Base-by-base conservation (phyloP, 92 coral and sea anemone species). In the Hydrozoanthus gracilis region DNA sequence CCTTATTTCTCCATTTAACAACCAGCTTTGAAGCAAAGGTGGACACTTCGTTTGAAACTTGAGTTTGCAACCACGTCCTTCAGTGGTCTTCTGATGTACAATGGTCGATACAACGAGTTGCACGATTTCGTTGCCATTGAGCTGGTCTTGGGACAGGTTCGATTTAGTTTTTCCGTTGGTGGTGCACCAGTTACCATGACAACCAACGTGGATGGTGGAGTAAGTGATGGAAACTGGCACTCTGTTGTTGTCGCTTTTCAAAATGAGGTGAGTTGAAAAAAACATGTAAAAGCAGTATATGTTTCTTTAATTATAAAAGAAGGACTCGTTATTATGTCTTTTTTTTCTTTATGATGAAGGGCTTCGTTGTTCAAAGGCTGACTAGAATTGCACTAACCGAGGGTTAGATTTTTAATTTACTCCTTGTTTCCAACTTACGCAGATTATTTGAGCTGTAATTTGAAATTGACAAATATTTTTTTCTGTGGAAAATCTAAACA, bases 171-270 rank as follows among this genome's bases (percentile, higher is more conserved):
- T 78, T 95, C 95, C 0, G 88, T 94, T 54, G 98, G 94, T 47
- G 87, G 87, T 12, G 88, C 79, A 0, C 75, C 90, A 14, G 91
- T 91, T 54, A 82, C 83, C n/a, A 92, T 96, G 62, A 70, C 79
- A 17, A 86, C 99, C 67, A 65, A 88, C 70, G 61, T 91, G 15
- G 93, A 88, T 8, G 94, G 95, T 20, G 95, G 98, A 67, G 91
- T 96, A 45, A 92, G 89, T 48, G 98, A 95, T 88, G 99, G 99
- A n/a, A 78, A 67, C 27, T 96, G 99, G 99, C 98, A 96, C 86
- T 88, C 87, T 20, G 92, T 96, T 3, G 88, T 92, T 11, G 92
- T 96, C 10, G 89, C 94, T 0, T 95, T 89, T 76, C 91, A 91
- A 58, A 95, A 96, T 55, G 89, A 89, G 98, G 99, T 96, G 77